Evolutionary conservation across 2,888 invertebrate species (phyloP).

Genomic region (Formica aserva): DNA sequence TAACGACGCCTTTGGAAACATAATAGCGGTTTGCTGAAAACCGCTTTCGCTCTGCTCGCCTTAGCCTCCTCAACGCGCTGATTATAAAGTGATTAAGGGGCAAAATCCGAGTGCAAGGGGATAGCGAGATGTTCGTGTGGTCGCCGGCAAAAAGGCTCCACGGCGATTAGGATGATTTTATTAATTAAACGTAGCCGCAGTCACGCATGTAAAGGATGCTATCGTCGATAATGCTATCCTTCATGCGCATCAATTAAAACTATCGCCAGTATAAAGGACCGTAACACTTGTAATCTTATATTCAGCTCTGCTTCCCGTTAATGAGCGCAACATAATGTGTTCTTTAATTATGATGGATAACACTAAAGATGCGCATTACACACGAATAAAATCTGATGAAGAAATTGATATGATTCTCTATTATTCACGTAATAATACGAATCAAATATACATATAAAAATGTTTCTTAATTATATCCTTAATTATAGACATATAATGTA

Average conservation of each 20-base stretch:
- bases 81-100: slow-evolving; percentile 70
- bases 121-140: slow-evolving; percentile 1
- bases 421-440: not conserved
- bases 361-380: not conserved
- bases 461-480: not conserved
- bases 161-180: slow-evolving; percentile 65
- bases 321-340: slow-evolving; percentile 26
- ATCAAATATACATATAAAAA: not conserved
- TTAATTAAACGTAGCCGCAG: slow-evolving; percentile 68
- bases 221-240: slow-evolving; percentile 15
- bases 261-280: slow-evolving; percentile 24
- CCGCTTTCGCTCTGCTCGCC: slow-evolving; percentile 35
- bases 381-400: slow-evolving; percentile 5
- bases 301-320: slow-evolving; percentile 4
- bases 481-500: not conserved
- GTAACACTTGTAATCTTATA: slow-evolving; percentile 36
- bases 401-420: not conserved
- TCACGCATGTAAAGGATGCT: slow-evolving; percentile 12
- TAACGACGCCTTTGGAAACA: slow-evolving; percentile 52
- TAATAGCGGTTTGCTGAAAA: slow-evolving; percentile 48
- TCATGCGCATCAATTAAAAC: slow-evolving; percentile 21
- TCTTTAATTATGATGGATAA: slow-evolving; percentile 17
- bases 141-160: slow-evolving; percentile 27
- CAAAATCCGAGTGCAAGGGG: slow-evolving; percentile 38
- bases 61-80: slow-evolving; percentile 53